Base-by-base conservation (phyloP, 2,888 invertebrate species). In the Parascotia fuliginaria region DNA sequence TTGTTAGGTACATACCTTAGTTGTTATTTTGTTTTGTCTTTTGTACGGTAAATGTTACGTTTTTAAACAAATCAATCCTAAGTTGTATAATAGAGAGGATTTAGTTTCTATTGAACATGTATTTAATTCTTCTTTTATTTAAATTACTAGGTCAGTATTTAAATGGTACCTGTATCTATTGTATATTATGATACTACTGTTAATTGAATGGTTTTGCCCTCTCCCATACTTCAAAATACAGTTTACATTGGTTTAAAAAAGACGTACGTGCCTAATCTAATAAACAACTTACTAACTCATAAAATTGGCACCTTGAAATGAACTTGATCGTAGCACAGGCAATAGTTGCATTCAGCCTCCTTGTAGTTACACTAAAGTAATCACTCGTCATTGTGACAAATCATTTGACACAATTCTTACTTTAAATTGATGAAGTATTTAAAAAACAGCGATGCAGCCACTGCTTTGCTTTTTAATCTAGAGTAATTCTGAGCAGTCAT, bases 301-400 rank as follows among this genome's bases (percentile, higher is more conserved):
- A 66, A 59, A 48, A 74, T 77, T 77, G 76, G 75, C 76, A 75
- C 61, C 68, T 57, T 60, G 65, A 59, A 62, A 53, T 53, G 13
- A 73, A 57, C 59, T 54, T 51, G 11, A 11, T 47, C 29, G 27
- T 28, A 38, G 32, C 42, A 49, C 14, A 39, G 39, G 38, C 43
- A 29, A 22, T 14, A 33, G 29, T 39, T 38, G 12, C 4, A 27
- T n/a, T 34, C 39, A 49, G 49, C 49, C 43, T 39, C 28, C 16
- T 22, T 7, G 11, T 27, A 38, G 11, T 9, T 38, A n/a, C n/a
- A n/a, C n/a, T n/a, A n/a, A n/a, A n/a, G n/a, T 16, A 19, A 11
- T 9, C 19, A 31, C 31, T 24, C 5, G 11, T 37, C 9, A 62
- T 42, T 43, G 47, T 47, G 32, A 32, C 39, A 43, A n/a, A 34